Conservation (phyloP, 2,888 invertebrate species). For the Odontomyia ornata region DNA sequence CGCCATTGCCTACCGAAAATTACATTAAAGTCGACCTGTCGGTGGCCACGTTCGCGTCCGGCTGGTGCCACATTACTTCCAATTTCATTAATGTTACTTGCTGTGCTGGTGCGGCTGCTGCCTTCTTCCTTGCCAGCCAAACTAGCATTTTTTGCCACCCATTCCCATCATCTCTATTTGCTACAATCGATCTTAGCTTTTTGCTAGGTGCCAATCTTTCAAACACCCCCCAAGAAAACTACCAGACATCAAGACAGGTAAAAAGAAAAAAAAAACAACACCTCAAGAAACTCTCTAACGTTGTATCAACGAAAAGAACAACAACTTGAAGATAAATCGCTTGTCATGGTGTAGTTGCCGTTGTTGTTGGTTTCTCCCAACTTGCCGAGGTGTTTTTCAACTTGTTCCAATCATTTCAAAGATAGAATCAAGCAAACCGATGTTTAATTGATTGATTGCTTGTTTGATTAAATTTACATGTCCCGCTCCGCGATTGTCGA, state of each 20-base stretch:
- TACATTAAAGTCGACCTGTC: background rate
- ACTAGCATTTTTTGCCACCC: background rate
- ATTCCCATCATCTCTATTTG: background rate
- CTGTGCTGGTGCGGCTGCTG: background rate
- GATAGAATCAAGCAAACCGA: conserved; percentile 26
- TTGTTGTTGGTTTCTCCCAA: conserved; percentile 1
- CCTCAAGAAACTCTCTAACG: background rate
- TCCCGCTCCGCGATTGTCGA: conserved; percentile 25
- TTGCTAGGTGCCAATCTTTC: conserved; percentile 40
- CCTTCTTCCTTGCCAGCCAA: background rate
- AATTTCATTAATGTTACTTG: conserved; percentile 28
- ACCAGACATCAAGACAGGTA: no score
- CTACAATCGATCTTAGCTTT: conserved; percentile 19
- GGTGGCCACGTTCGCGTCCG: conserved; percentile 35
- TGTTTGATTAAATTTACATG: conserved; percentile 45
- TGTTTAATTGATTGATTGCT: conserved; percentile 45
- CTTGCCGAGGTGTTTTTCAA: conserved; percentile 26
- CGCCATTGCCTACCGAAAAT: conserved; percentile 3
- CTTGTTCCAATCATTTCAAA: conserved; percentile 23
- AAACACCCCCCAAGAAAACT: conserved; percentile 12
- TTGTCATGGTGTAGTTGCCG: conserved; percentile 29
- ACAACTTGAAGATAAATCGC: conserved; percentile 26
- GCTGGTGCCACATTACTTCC: conserved; percentile 42
- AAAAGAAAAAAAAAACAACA: background rate
- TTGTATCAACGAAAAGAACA: conserved; percentile 1